phyloP scores from a whole-genome alignment of 2,888 invertebrate species.

The Lamproptera curius region DNA sequence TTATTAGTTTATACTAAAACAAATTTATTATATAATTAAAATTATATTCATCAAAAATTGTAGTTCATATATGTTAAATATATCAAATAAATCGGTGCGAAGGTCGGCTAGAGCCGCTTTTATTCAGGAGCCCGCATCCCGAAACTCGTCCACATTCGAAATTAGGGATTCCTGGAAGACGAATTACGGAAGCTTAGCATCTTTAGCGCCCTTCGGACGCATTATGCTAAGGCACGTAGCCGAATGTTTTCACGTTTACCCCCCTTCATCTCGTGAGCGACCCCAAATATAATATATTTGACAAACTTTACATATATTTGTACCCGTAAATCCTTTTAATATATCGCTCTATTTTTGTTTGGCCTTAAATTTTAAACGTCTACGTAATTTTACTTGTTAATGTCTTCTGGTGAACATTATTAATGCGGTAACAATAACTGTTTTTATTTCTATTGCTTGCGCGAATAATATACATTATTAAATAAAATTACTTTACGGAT shows the following conservation, averaged over 20 bases:
- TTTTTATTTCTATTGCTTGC: too few relatives aligned
- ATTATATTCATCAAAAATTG: neutral
- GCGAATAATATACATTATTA: too few relatives aligned
- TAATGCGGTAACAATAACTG: too few relatives aligned
- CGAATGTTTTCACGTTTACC: slow-evolving; percentile 74
- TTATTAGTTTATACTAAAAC: too few relatives aligned
- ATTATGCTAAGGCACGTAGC: slow-evolving; percentile 75
- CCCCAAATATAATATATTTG: slow-evolving; percentile 77
- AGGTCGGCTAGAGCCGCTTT: slow-evolving; percentile 13
- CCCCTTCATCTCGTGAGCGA: slow-evolving; percentile 65
- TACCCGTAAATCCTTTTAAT: slow-evolving; percentile 75
- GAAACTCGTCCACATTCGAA: slow-evolving; percentile 72
- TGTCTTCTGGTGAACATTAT: too few relatives aligned
- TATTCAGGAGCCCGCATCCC: slow-evolving; percentile 51
- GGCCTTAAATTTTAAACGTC: slow-evolving; percentile 65
- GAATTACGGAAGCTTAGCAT: slow-evolving; percentile 71
- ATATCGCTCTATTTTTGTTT: slow-evolving; percentile 77
- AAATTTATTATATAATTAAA: too few relatives aligned
- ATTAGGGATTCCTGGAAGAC: slow-evolving; percentile 76
- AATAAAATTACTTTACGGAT: too few relatives aligned
- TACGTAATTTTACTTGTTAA: too few relatives aligned
- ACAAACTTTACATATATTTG: slow-evolving; percentile 79
- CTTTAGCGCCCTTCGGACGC: slow-evolving; percentile 65
- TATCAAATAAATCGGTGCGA: neutral
- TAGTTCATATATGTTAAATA: neutral